Conservation (phyloP, 2,888 invertebrate genomes). For the Apomyelois bistriatella region DNA sequence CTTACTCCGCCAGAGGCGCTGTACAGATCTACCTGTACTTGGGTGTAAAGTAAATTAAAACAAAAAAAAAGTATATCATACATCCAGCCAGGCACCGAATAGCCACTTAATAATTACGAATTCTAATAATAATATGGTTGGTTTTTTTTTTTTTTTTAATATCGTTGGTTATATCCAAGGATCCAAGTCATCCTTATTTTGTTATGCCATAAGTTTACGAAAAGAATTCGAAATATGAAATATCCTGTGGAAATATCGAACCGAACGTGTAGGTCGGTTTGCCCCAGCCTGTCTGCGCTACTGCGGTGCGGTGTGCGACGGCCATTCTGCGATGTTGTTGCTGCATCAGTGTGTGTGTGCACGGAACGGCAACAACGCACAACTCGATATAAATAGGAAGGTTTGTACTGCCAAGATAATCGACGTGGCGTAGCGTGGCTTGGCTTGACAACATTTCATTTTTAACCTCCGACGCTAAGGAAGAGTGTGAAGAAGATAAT, state of each 20-base stretch:
- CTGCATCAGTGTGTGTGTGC: constrained; percentile 21
- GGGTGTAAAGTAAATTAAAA: no score
- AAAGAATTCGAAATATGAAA: not conserved
- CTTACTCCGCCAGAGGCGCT: no score
- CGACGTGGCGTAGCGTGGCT: constrained; percentile 20
- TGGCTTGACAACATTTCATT: constrained; percentile 29
- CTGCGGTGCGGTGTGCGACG: not conserved
- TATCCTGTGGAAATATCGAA: not conserved
- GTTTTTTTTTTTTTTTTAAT: no score
- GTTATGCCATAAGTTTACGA: not conserved
- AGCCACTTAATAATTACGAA: no score
- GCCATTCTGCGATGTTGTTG: not conserved
- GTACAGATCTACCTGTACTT: no score
- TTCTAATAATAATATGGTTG: no score
- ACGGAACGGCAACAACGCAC: constrained; percentile 41
- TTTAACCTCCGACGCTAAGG: constrained; percentile 15
- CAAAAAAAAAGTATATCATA: no score
- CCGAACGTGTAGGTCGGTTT: not conserved
- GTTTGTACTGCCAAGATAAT: constrained; percentile 34
- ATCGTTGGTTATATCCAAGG: no score
- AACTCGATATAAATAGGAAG: constrained; percentile 36
- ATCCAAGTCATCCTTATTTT: no score
- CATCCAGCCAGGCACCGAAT: no score
- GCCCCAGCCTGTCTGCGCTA: not conserved
- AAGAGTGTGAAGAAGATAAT: not conserved